Conservation (phyloP, 2,888 invertebrate species). For the Melanchra persicariae region DNA sequence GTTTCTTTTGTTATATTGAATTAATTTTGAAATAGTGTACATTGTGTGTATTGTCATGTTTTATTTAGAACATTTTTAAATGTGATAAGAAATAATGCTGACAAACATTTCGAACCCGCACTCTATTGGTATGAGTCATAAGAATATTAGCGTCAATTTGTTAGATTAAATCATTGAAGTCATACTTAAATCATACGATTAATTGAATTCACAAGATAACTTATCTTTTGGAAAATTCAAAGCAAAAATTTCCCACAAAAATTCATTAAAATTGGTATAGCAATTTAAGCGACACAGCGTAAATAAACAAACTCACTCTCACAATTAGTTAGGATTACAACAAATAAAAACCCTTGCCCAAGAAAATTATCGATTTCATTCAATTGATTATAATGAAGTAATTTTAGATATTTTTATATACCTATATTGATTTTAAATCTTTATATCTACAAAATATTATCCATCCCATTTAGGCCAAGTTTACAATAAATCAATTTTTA, state of each 20-base stretch:
- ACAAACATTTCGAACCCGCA: not conserved
- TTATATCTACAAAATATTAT: not conserved
- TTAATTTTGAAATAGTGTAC: too few species aligned
- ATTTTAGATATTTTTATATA: constrained; percentile 1
- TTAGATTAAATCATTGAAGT: constrained; percentile 6
- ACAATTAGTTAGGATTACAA: too few species aligned
- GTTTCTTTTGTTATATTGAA: too few species aligned
- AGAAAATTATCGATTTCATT: not conserved
- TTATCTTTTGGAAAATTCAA: not conserved
- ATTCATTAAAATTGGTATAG: too few species aligned
- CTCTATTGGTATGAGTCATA: not conserved
- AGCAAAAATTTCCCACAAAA: not conserved
- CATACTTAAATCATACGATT: not conserved
- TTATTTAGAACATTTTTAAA: too few species aligned
- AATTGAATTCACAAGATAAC: constrained; percentile 5
- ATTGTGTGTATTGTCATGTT: not conserved
- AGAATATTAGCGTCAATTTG: not conserved
- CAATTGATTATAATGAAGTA: too few species aligned
- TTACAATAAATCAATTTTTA: constrained; percentile 3
- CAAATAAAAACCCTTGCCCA: not conserved
- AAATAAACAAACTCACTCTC: too few species aligned
- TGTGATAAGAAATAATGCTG: not conserved
- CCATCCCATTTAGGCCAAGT: constrained; percentile 18
- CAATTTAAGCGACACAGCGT: too few species aligned
- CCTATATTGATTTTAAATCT: not conserved